Evolutionary conservation across 2,888 invertebrate genomes (phyloP), one percentile per base, ranked within the genome.

Genomic region (Caenorhabditis sp.): DNA sequence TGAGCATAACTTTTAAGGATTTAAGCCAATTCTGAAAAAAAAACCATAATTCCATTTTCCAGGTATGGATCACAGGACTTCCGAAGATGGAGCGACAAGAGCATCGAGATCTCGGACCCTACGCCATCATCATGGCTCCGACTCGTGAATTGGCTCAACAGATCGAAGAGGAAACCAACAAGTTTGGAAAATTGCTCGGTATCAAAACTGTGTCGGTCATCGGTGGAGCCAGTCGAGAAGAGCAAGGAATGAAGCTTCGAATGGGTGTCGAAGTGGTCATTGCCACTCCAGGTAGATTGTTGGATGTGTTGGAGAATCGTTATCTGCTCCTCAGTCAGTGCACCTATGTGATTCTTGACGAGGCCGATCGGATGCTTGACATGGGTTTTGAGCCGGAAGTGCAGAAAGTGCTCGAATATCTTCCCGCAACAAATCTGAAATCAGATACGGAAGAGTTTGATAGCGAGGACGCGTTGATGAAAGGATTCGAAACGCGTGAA

Each of bases 281-380:
- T 85, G 99, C 99, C 1, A 99, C 99, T 0, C 99, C 99, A 4
- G 99, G 99, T 91, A 94, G 99, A 91, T 91, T 99, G 56, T 95
- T 99, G 77, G 99, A 99, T 89, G 97, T 99, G 0, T 90, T 99
- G 74, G 97, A 99, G 90, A 99, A 99, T 89, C 92, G 97, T 70
- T 99, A 99, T 89, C 90, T 99, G 78, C 97, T 97, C 10, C 90
- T 99, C 20, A 94, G 93, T 89, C 94, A 97, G 87, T 99, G 99
- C 89, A 97, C 99, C 0, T 99, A 99, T 88, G 95, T 99, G 71
- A 97, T 91, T 67, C 88, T 91, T 82, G 91, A 91, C 82, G 91
- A 91, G 82, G 99, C 99, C 38, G 99, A 99, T 91, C 92, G 97
- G 88, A 99, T 99, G 99, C 96, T 99, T 89, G 97, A 99, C 91